phyloP scores from a whole-genome alignment of 1,140 invertebrate species.

The Ephestia elutella region DNA sequence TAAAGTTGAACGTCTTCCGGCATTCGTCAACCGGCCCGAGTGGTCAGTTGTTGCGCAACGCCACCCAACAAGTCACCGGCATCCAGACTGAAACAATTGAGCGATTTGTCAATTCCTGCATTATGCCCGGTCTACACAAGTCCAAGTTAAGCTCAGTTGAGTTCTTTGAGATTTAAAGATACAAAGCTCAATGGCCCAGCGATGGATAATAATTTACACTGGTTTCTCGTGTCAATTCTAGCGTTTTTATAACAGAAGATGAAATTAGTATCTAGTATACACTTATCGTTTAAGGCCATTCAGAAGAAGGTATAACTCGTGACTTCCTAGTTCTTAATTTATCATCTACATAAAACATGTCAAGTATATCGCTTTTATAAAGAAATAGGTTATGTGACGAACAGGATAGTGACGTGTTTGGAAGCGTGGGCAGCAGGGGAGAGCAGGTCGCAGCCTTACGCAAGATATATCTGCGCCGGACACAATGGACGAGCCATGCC shows the following conservation, averaged over 20 bases:
- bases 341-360: too few species aligned
- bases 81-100: conserved; percentile 59
- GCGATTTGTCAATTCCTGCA: conserved; percentile 68
- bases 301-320: too few species aligned
- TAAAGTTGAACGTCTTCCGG: conserved; percentile 59
- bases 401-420: conserved; percentile 42
- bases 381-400: conserved; percentile 54
- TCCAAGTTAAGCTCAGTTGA: neutral
- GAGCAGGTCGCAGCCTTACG: conserved; percentile 56
- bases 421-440: conserved; percentile 53
- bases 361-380: too few species aligned
- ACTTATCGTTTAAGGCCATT: too few species aligned
- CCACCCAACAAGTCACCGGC: conserved; percentile 48
- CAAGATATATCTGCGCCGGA: conserved; percentile 66
- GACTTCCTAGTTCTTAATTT: too few species aligned
- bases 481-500: conserved; percentile 67
- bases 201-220: too few species aligned
- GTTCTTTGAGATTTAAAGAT: too few species aligned
- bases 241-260: too few species aligned
- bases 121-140: conserved; percentile 23
- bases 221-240: too few species aligned
- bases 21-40: conserved; percentile 43
- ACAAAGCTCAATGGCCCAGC: too few species aligned
- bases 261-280: too few species aligned
- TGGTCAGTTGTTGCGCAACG: conserved; percentile 45